Evolutionary conservation across 2,113 vertebrate genomes (phyloP), one percentile per base, ranked within the genome.

Genomic region (Callocephalon fimbriatum): DNA sequence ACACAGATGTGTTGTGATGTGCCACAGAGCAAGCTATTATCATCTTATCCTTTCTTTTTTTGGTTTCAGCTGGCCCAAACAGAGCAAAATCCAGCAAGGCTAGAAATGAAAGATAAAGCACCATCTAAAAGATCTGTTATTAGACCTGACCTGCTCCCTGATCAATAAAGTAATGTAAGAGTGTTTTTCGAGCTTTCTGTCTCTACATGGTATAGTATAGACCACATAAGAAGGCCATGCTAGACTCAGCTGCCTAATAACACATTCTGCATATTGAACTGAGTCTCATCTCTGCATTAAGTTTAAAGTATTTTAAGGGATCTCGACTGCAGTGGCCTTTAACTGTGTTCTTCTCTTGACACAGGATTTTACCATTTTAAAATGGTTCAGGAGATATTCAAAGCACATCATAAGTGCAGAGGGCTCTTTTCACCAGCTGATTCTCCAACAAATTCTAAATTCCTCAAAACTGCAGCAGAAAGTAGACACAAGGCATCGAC

Each of bases 121-220:
- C 6, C 26, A n/a, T 37, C 42, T 54, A 21, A 66, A 72, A 58
- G 17, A 37, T 50, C 22, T 88, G 50, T 54, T 54, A 35, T 5
- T 79, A 65, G 22, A 31, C 14, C 26, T 50, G 72, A 62, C 7
- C 31, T 37, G 20, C 61, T 72, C 15, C 16, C 35, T 9, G 48
- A 17, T 44, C 44, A 44, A 22, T 14, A 38, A 38, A 38, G 38
- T 38, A 76, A 56, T 0, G 0, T 4, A 7, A 29, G 45, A 51
- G 15, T 40, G 56, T 48, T 86, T 66, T 86, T 38, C 26, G 65
- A 29, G 8, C 10, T 7, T 87, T 93, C 77, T 44, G 56, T 79
- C 74, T 79, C 47, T 88, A 93, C 90, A 44, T 90, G 92, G 70
- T 74, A 61, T 7, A 63, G 35, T 7, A 12, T 9, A 5, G 35